Percentiles rank a stretch among this genome's conserved stretches.
Conservation (phyloP, 2,888 invertebrate species). For the Drosophila buzzatii region DNA sequence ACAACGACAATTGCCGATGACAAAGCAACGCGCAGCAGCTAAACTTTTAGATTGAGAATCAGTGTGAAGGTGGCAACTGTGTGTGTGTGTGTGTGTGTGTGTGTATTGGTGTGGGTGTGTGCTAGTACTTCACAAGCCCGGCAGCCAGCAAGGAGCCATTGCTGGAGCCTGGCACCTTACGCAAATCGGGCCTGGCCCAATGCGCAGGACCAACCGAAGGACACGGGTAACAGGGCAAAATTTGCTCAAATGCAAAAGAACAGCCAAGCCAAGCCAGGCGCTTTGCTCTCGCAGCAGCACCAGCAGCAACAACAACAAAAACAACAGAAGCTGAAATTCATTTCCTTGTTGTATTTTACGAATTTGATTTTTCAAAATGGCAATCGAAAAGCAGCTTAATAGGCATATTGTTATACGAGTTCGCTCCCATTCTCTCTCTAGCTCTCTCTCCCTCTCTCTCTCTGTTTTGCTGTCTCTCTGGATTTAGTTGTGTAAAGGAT, state of each 20-base stretch:
- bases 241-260: constrained; percentile 45
- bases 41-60: constrained; percentile 68
- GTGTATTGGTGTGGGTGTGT: constrained; percentile 10
- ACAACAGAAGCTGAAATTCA: constrained; percentile 10
- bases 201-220: constrained; percentile 77
- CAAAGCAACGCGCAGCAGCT: constrained; percentile 72
- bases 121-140: constrained; percentile 32
- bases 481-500: constrained; percentile 63
- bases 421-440: background rate
- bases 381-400: constrained; percentile 17
- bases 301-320: constrained; percentile 1
- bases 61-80: constrained; percentile 46
- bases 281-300: constrained; percentile 8
- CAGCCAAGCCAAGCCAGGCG: constrained; percentile 6
- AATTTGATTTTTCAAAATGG: constrained; percentile 34
- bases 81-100: constrained; percentile 8
- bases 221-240: constrained; percentile 40
- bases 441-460: background rate
- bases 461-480: constrained; percentile 6
- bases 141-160: constrained; percentile 60
- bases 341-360: constrained; percentile 28
- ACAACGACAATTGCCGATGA: constrained; percentile 75
- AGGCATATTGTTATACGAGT: constrained; percentile 5
- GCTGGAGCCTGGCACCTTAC: constrained; percentile 70
- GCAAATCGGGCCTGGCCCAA: constrained; percentile 72